Evolutionary conservation across 2,797 vertebrate species (phyloP).

Genomic region (Xenopus petersii): DNA sequence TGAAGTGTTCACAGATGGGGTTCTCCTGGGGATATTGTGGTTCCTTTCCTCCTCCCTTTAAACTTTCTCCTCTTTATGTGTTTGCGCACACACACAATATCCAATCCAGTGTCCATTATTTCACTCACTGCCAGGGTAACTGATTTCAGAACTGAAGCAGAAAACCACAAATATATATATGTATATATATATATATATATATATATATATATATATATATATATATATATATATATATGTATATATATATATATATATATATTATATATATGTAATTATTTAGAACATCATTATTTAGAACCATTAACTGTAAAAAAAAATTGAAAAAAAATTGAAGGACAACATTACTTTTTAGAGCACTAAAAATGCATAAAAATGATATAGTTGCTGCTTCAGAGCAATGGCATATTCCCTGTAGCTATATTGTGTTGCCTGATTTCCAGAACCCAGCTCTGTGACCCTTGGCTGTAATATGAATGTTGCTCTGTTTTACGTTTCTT

Average conservation of each 20-base stretch:
- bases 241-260: too few relatives aligned
- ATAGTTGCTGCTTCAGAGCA: neutral
- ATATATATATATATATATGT: too few relatives aligned
- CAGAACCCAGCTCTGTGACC: too few relatives aligned
- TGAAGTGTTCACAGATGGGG: slow-evolving; percentile 54
- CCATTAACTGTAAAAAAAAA: slow-evolving; percentile 29
- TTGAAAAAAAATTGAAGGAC: neutral
- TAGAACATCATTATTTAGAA: slow-evolving; percentile 31
- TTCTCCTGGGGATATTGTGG: slow-evolving; percentile 48
- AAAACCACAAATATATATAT: slow-evolving; percentile 47
- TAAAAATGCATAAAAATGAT: neutral
- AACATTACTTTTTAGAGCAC: too few relatives aligned
- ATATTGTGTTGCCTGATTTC: too few relatives aligned
- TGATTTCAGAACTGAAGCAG: slow-evolving; percentile 13
- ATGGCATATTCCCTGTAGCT: too few relatives aligned
- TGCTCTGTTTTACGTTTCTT: neutral
- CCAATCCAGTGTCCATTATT: slow-evolving; percentile 20
- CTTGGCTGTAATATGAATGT: neutral
- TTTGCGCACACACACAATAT: slow-evolving; percentile 15
- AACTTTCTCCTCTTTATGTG: neutral
- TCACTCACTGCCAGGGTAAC: slow-evolving; percentile 30
- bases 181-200: slow-evolving; percentile 28
- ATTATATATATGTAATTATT: too few relatives aligned
- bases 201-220: slow-evolving; percentile 13
- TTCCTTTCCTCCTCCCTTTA: slow-evolving; percentile 44